Percentiles rank a stretch among this genome's conserved stretches.
Evolutionary conservation across 1,140 invertebrate species (phyloP).

Genomic region (Diabrotica undecimpunctata): DNA sequence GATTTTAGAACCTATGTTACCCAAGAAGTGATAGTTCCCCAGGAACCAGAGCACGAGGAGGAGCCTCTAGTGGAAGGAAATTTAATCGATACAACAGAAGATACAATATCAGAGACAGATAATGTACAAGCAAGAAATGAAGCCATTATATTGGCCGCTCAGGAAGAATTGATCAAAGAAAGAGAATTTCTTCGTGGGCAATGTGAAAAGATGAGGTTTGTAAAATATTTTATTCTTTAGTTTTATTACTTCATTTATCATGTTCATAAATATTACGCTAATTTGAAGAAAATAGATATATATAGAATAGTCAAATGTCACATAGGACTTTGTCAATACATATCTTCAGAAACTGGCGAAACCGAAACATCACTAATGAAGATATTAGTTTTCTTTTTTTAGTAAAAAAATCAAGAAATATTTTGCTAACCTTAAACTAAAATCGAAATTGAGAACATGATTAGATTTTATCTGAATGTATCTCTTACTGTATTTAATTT

Average conservation of each 20-base stretch:
- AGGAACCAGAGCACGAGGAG: slow-evolving; percentile 61
- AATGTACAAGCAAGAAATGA: slow-evolving; percentile 32
- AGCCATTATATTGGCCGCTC: slow-evolving; percentile 20
- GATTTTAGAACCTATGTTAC: slow-evolving; percentile 91
- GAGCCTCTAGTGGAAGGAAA: slow-evolving; percentile 57
- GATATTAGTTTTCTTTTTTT: too few species aligned
- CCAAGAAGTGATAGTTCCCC: slow-evolving; percentile 85
- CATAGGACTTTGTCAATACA: too few species aligned
- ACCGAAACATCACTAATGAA: too few species aligned
- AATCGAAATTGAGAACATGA: too few species aligned
- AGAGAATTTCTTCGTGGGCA: slow-evolving; percentile 82
- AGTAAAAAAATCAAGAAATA: too few species aligned
- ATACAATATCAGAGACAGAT: slow-evolving; percentile 53
- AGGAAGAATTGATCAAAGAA: slow-evolving; percentile 51
- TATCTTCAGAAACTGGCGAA: too few species aligned
- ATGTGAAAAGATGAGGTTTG: slow-evolving; percentile 60
- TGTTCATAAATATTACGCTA: not conserved
- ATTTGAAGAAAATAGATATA: not conserved
- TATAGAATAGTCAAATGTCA: too few species aligned
- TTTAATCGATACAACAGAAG: slow-evolving; percentile 70
- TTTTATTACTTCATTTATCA: slow-evolving; percentile 5
- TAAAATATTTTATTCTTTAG: slow-evolving; percentile 13
- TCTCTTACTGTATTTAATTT: too few species aligned
- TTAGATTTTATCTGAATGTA: too few species aligned
- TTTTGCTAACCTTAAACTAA: too few species aligned